Evolutionary conservation across 2,888 invertebrate genomes (phyloP).

Genomic region (Chouioia cunea): DNA sequence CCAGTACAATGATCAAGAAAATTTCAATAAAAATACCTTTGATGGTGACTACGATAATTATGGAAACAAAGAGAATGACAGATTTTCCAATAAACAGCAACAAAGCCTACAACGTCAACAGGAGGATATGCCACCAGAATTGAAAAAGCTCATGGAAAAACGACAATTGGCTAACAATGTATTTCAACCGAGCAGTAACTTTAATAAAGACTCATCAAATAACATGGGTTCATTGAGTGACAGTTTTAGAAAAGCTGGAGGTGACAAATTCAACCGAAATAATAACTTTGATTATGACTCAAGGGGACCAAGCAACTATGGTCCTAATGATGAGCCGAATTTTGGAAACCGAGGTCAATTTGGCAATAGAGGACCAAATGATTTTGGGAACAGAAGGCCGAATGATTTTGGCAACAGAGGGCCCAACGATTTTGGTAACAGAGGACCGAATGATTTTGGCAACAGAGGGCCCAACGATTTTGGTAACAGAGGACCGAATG

Average conservation of each 20-base stretch:
- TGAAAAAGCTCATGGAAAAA: constrained; percentile 66
- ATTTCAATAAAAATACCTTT: constrained; percentile 15
- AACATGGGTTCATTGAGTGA: constrained; percentile 62
- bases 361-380: constrained; percentile 20
- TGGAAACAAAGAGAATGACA: constrained; percentile 28
- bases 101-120: constrained; percentile 43
- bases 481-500: constrained; percentile 19
- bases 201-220: constrained; percentile 54
- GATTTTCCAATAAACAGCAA: constrained; percentile 48
- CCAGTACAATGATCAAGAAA: constrained; percentile 1
- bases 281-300: constrained; percentile 42
- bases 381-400: background rate
- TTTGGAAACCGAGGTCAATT: constrained; percentile 39
- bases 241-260: constrained; percentile 63
- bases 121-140: constrained; percentile 59
- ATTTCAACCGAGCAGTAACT: constrained; percentile 60
- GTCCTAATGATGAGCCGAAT: background rate
- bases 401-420: background rate
- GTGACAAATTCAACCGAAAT: constrained; percentile 55
- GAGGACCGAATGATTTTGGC: constrained; percentile 17
- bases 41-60: constrained; percentile 22
- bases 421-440: constrained; percentile 16
- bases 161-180: constrained; percentile 61
- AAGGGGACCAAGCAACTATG: constrained; percentile 49
- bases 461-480: constrained; percentile 20